Percentiles rank a stretch among this genome's conserved stretches.
These are phyloP conservation scores for Gila orcuttii DNA, from an alignment of 2,113 vertebrate genomes.

Conservation along the genomic window DNA sequence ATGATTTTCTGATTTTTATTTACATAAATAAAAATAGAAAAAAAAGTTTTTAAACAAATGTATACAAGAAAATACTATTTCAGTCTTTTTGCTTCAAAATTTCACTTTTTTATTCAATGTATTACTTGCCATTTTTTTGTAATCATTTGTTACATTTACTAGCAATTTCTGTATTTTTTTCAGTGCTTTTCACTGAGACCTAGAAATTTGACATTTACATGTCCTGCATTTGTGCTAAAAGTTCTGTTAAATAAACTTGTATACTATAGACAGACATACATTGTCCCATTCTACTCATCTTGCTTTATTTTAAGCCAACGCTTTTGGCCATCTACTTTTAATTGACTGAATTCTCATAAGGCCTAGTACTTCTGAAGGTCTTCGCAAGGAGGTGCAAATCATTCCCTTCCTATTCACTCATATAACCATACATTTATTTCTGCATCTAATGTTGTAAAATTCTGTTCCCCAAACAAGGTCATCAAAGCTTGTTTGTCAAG, in stretches of 20 bases:
- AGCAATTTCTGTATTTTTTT: no score
- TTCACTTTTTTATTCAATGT: no score
- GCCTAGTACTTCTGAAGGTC: not conserved
- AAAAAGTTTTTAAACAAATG: no score
- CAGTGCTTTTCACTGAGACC: not conserved
- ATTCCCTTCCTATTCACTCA: constrained; percentile 13
- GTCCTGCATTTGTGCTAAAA: not conserved
- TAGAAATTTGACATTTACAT: not conserved
- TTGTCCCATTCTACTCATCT: not conserved
- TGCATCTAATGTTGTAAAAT: not conserved
- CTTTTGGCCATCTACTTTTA: constrained; percentile 17
- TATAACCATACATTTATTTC: constrained; percentile 18
- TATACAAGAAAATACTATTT: no score
- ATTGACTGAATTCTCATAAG: constrained; percentile 6
- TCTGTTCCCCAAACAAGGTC: constrained; percentile 35
- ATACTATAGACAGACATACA: not conserved
- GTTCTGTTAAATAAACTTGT: not conserved
- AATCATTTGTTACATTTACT: no score
- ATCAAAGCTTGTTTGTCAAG: constrained; percentile 42
- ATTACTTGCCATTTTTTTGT: no score
- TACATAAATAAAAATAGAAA: no score
- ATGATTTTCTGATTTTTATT: no score
- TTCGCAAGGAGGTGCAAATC: constrained; percentile 40
- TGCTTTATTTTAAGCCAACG: not conserved
- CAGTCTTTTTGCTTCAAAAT: no score